These are phyloP conservation scores for Arvicanthis niloticus DNA, from an alignment of 2,113 vertebrate genomes.

Conservation along the genomic window DNA sequence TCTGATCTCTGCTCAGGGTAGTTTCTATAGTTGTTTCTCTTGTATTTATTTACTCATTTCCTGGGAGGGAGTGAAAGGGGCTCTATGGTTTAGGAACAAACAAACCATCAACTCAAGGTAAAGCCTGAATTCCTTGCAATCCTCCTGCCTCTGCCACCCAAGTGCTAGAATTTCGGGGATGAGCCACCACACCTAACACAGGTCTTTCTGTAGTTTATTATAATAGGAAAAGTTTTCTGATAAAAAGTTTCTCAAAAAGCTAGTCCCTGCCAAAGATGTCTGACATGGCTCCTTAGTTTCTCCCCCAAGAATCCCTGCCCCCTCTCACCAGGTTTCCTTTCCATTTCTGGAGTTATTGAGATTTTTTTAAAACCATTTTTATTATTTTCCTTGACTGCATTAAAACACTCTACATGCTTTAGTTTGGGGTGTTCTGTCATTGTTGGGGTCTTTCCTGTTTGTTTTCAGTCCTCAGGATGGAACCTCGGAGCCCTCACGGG, in stretches of 20 bases:
- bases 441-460: neutral
- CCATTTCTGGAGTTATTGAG: neutral
- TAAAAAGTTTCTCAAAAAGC: neutral
- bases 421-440: neutral
- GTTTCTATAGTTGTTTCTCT: neutral
- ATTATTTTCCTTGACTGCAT: slow-evolving; percentile 15
- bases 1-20: neutral
- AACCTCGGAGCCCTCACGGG: neutral
- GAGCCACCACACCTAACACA: neutral
- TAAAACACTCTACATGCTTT: neutral
- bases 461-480: neutral
- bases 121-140: neutral
- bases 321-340: neutral
- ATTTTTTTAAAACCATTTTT: neutral
- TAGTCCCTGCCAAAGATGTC: neutral
- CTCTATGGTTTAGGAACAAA: neutral
- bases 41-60: neutral
- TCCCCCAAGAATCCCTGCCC: neutral
- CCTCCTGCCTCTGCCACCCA: neutral
- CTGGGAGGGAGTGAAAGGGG: too few species aligned
- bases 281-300: neutral
- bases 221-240: neutral
- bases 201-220: neutral
- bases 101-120: neutral
- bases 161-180: neutral